Base-by-base conservation (phyloP, 2,888 invertebrate genomes). In the Sinopyrophorus schimmeli region DNA sequence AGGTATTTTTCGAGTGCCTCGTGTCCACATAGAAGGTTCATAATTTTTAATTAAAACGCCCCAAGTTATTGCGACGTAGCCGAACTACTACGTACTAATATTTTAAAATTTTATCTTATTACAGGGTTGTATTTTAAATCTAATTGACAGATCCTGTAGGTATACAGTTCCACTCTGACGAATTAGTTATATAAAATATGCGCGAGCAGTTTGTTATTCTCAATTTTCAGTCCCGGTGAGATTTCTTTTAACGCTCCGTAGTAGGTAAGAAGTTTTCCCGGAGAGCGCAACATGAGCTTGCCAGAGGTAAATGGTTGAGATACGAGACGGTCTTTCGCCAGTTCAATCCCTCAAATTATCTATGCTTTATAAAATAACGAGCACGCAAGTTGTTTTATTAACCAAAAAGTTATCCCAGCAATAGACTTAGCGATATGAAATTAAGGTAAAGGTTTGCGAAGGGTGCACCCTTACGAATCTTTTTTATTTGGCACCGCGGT, bases 101-200 rank as follows among this genome's bases (percentile, higher is more conserved):
- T n/a, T n/a, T n/a, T n/a, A n/a, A 38, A 31, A 20, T 17, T 43
- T 34, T 27, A 34, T 43, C 34, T 37, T 23, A 18, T 7, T 21
- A 4, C 14, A 38, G 39, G 39, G 67, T 64, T 62, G 69, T 72
- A 72, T 70, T 68, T 72, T 71, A 72, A 66, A 68, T 62, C 64
- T 73, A 73, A 73, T 73, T 73, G 72, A 72, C 72, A 71, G 70
- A 63, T 67, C 61, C 65, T 64, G 65, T 68, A 67, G 69, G 70
- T 70, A 69, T 70, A 71, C 65, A 61, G 67, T 71, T 69, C 66
- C 67, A 65, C 60, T 32, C 37, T 52, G 46, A 42, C 39, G 46
- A 52, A 47, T 44, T 43, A 53, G 54, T 37, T 51, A 28, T 52
- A 62, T 71, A 67, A 72, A 70, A 71, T 71, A 72, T 72, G 67